Conservation (phyloP, 2,888 invertebrate species). For the Hydrotaea diabolus region DNA sequence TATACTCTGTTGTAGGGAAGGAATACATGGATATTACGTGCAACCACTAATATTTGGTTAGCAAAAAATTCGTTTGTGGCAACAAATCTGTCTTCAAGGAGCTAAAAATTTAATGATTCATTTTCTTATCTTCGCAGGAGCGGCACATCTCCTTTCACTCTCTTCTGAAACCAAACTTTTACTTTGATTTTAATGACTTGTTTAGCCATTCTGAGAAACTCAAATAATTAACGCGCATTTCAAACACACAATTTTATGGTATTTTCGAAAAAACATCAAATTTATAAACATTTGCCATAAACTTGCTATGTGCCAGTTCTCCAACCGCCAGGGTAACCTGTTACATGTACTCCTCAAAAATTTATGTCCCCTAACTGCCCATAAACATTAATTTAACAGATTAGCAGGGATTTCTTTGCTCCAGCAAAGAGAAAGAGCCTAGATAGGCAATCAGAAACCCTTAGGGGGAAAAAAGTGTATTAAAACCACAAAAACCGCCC, state of each 20-base stretch:
- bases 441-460: conserved; percentile 13
- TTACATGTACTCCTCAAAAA: neutral
- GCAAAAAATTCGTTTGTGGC: too few relatives aligned
- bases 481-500: conserved; percentile 74
- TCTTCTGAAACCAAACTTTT: neutral
- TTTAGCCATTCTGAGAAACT: conserved; percentile 24
- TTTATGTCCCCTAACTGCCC: conserved; percentile 59
- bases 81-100: too few relatives aligned
- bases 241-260: neutral
- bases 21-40: too few relatives aligned
- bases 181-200: conserved; percentile 20
- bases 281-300: conserved; percentile 17
- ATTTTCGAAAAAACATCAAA: conserved; percentile 5
- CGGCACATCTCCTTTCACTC: neutral
- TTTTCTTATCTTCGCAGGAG: neutral
- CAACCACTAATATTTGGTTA: too few relatives aligned
- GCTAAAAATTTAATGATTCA: too few relatives aligned
- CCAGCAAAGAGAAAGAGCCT: neutral
- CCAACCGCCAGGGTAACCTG: conserved; percentile 9
- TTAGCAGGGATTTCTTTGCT: conserved; percentile 68
- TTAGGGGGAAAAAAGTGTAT: conserved; percentile 47
- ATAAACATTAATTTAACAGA: conserved; percentile 76
- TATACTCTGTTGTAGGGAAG: too few relatives aligned
- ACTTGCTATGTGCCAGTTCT: too few relatives aligned
- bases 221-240: neutral